Evolutionary conservation across 2,888 invertebrate species (phyloP).

Genomic region (Archaeoteleia sp.): DNA sequence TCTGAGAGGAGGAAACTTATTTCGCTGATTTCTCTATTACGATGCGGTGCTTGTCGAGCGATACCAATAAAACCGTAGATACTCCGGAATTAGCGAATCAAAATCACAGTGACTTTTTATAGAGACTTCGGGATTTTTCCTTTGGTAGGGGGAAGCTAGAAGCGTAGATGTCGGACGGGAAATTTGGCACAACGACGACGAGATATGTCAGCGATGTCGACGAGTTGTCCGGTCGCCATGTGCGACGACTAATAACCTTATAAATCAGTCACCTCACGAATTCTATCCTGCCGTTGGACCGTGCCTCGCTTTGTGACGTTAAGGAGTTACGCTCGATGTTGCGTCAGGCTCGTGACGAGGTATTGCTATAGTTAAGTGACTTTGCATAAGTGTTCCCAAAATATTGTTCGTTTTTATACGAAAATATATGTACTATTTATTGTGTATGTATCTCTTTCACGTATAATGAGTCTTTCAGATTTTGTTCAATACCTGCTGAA

Average conservation of each 20-base stretch:
- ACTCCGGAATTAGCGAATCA: constrained; percentile 7
- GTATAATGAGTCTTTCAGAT: constrained; percentile 10
- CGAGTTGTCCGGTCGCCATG: constrained; percentile 61
- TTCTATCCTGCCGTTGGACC: constrained; percentile 52
- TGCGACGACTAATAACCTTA: constrained; percentile 66
- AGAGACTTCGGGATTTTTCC: constrained; percentile 11
- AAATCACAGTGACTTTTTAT: constrained; percentile 14
- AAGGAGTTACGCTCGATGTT: constrained; percentile 15
- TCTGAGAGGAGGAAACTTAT: constrained; percentile 22
- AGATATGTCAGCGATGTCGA: constrained; percentile 63
- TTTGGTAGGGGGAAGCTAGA: neutral
- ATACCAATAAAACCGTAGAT: constrained; percentile 21
- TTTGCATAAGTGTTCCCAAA: constrained; percentile 6
- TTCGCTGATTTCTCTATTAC: constrained; percentile 22
- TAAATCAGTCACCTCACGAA: constrained; percentile 62
- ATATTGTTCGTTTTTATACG: too few relatives aligned
- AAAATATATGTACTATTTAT: too few relatives aligned
- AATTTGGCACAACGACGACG: constrained; percentile 20
- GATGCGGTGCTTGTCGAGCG: constrained; percentile 2
- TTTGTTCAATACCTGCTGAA: neutral
- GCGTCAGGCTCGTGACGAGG: constrained; percentile 18
- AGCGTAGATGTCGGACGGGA: constrained; percentile 1
- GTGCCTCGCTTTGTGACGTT: constrained; percentile 29
- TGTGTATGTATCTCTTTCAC: too few relatives aligned
- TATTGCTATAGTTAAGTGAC: constrained; percentile 26